Conservation (phyloP, 2,888 invertebrate genomes). For the Teleogryllus oceanicus region DNA sequence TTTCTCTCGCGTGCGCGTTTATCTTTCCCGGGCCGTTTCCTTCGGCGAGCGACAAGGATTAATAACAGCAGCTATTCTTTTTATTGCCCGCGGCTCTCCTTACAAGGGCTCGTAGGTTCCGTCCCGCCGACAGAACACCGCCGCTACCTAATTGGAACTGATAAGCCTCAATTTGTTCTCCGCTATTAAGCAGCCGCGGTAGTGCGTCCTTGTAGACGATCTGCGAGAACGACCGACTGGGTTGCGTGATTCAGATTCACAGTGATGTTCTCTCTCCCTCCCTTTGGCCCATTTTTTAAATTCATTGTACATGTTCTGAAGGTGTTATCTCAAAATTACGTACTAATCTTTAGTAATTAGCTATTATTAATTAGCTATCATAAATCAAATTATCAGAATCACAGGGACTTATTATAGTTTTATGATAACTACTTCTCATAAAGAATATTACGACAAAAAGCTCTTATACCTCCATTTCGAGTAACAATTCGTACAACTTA, state of each 20-base stretch:
- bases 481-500: too few species aligned
- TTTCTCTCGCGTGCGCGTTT: neutral
- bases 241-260: neutral
- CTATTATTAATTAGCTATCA: neutral
- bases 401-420: neutral
- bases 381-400: neutral
- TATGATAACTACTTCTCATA: too few species aligned
- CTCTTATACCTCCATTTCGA: too few species aligned
- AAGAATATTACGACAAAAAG: too few species aligned
- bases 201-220: neutral
- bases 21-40: neutral
- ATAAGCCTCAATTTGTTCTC: neutral
- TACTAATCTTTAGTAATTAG: neutral
- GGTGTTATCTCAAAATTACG: neutral
- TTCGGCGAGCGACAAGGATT: neutral
- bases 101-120: neutral
- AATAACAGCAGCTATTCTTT: neutral
- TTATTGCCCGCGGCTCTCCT: constrained; percentile 2
- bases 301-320: neutral
- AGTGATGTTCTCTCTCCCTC: too few species aligned
- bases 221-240: neutral
- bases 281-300: neutral
- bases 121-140: neutral
- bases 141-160: neutral
- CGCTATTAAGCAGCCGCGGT: neutral